A percentile compares a stretch with the other conserved stretches of the same genome.
These are phyloP conservation scores for Lerista edwardsae DNA, from an alignment of 2,797 vertebrate species.

Conservation along the genomic window DNA sequence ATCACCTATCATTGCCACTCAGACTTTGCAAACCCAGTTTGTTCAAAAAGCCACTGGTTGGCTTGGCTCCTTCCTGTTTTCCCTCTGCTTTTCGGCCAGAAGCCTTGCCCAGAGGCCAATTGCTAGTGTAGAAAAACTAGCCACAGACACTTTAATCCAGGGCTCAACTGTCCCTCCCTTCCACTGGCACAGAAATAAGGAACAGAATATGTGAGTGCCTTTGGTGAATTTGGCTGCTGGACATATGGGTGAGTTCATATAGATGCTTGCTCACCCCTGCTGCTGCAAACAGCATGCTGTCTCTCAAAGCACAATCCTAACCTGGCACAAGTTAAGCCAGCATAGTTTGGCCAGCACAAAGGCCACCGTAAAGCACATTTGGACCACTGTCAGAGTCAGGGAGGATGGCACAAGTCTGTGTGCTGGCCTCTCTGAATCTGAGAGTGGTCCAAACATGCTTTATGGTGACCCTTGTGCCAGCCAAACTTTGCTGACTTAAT, in stretches of 20 bases:
- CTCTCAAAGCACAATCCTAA: background rate
- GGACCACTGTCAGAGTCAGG: too few species aligned
- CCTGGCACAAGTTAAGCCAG: too few species aligned
- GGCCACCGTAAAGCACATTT: too few species aligned
- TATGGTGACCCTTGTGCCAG: too few species aligned
- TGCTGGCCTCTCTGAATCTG: too few species aligned
- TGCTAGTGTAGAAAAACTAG: background rate
- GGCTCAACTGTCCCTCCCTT: background rate
- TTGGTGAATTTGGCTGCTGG: background rate
- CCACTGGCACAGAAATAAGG: background rate
- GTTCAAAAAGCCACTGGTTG: background rate
- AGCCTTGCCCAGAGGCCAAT: background rate
- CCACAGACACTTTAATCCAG: slow-evolving; percentile 2
- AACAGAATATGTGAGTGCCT: background rate
- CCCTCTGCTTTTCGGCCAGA: background rate
- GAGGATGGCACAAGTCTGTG: too few species aligned
- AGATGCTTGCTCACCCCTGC: background rate
- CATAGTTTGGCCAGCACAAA: too few species aligned
- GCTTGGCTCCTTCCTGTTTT: background rate
- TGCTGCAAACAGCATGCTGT: background rate
- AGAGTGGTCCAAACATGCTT: too few species aligned
- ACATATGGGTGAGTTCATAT: background rate
- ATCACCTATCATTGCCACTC: background rate
- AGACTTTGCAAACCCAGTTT: background rate
- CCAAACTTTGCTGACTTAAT: too few species aligned